phyloP scores from a whole-genome alignment of 2,113 vertebrate genomes.

The Lynx canadensis region DNA sequence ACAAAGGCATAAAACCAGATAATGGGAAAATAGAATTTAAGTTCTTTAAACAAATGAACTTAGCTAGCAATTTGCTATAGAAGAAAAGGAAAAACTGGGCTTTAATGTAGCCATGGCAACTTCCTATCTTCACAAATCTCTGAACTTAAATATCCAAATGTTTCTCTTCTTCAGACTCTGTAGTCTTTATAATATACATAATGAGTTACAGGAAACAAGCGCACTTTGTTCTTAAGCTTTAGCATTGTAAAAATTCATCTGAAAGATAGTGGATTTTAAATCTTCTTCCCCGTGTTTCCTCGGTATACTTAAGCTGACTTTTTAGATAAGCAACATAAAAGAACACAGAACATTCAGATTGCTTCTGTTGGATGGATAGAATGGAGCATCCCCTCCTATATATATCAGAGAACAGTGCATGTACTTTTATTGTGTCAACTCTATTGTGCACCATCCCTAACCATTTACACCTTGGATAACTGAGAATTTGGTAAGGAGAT shows the following conservation, averaged over 20 bases:
- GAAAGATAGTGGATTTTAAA: neutral
- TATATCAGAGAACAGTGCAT: neutral
- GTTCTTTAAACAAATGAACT: slow-evolving; percentile 56
- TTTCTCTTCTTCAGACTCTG: neutral
- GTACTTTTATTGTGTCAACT: neutral
- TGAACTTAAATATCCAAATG: slow-evolving; percentile 38
- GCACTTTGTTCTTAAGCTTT: neutral
- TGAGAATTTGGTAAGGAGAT: neutral
- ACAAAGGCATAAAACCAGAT: slow-evolving; percentile 54
- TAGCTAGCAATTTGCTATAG: slow-evolving; percentile 40
- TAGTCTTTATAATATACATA: slow-evolving; percentile 37
- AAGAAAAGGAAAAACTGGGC: slow-evolving; percentile 43
- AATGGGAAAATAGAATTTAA: slow-evolving; percentile 53
- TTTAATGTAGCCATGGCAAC: slow-evolving; percentile 68
- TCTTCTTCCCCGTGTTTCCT: neutral
- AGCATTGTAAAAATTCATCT: neutral
- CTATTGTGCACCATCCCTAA: neutral
- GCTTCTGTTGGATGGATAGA: neutral
- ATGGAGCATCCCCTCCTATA: neutral
- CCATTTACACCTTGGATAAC: neutral
- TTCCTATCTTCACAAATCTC: slow-evolving; percentile 13
- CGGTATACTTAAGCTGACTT: neutral
- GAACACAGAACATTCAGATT: neutral
- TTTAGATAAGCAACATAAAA: neutral
- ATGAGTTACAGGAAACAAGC: neutral